A percentile compares a stretch with the other conserved stretches of the same genome.
phyloP scores from a whole-genome alignment of 2,888 invertebrate genomes.

The Pasiphila rectangulata region DNA sequence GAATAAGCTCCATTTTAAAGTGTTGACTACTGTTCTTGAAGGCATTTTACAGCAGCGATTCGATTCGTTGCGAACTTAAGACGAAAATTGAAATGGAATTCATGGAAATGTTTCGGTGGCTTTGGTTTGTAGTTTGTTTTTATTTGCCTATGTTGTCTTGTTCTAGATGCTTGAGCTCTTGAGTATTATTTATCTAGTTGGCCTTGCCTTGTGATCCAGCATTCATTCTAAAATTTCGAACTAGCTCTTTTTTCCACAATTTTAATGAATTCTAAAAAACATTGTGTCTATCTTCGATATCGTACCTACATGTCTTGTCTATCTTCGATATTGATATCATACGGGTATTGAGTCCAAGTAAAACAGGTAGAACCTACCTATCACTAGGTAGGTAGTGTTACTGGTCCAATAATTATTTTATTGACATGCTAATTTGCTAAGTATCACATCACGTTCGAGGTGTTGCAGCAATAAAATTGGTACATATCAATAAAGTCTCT shows the following conservation, averaged over 20 bases:
- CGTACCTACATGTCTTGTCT: too few relatives aligned
- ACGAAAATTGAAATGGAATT: constrained; percentile 34
- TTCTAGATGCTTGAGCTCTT: too few relatives aligned
- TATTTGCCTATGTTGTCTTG: background rate
- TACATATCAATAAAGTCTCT: too few relatives aligned
- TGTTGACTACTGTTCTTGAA: constrained; percentile 9
- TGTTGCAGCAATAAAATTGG: constrained; percentile 13
- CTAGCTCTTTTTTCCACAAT: background rate
- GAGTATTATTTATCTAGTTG: too few relatives aligned
- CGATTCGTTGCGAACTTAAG: constrained; percentile 37
- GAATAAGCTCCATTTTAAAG: background rate
- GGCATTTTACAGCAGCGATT: constrained; percentile 40
- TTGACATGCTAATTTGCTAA: constrained; percentile 14
- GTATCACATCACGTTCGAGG: constrained; percentile 6
- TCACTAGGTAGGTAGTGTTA: background rate
- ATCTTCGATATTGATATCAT: background rate
- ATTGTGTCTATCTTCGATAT: too few relatives aligned
- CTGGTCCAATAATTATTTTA: constrained; percentile 8
- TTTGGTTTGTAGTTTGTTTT: constrained; percentile 1
- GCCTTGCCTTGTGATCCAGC: too few relatives aligned
- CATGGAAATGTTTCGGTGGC: constrained; percentile 19
- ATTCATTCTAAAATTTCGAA: background rate
- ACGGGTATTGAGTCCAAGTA: constrained; percentile 18
- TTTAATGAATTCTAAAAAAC: background rate
- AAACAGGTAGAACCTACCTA: constrained; percentile 13